Evolutionary conservation across 2,888 invertebrate species (phyloP).

Genomic region (Aporophyla nigra): DNA sequence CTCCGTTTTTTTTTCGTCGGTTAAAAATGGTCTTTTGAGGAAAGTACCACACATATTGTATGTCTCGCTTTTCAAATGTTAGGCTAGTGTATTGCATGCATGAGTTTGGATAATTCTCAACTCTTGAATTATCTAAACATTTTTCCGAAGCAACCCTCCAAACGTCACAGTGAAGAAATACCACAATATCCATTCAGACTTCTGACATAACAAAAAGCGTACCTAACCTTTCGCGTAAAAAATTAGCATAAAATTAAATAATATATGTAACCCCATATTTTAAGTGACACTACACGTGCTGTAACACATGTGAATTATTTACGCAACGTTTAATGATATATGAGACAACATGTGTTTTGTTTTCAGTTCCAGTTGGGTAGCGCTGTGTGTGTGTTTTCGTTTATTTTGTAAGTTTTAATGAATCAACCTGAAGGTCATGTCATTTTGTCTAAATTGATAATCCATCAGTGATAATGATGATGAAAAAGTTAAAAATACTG

Average conservation of each 20-base stretch:
- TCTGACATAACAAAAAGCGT: constrained; percentile 9
- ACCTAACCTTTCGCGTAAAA: constrained; percentile 9
- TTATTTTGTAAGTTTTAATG: neutral
- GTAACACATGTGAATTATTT: constrained; percentile 36
- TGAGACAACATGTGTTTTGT: constrained; percentile 16
- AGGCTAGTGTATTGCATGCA: too few species aligned
- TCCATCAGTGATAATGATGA: neutral
- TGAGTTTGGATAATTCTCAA: neutral
- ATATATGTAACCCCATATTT: constrained; percentile 7
- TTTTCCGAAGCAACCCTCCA: neutral
- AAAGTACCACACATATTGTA: too few species aligned
- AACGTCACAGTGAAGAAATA: constrained; percentile 2
- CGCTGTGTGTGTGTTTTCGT: neutral
- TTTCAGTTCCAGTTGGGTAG: constrained; percentile 17
- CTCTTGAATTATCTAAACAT: neutral
- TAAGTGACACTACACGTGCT: constrained; percentile 12
- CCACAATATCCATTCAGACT: neutral
- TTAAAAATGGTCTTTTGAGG: too few species aligned
- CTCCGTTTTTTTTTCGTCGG: too few species aligned
- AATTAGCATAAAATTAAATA: constrained; percentile 39
- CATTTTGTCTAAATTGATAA: too few species aligned
- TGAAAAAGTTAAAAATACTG: neutral
- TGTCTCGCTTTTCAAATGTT: neutral
- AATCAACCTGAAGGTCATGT: neutral
- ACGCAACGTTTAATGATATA: constrained; percentile 21